Evolutionary conservation across 1,140 invertebrate genomes (phyloP).

Genomic region (Sminthurides bifidus): DNA sequence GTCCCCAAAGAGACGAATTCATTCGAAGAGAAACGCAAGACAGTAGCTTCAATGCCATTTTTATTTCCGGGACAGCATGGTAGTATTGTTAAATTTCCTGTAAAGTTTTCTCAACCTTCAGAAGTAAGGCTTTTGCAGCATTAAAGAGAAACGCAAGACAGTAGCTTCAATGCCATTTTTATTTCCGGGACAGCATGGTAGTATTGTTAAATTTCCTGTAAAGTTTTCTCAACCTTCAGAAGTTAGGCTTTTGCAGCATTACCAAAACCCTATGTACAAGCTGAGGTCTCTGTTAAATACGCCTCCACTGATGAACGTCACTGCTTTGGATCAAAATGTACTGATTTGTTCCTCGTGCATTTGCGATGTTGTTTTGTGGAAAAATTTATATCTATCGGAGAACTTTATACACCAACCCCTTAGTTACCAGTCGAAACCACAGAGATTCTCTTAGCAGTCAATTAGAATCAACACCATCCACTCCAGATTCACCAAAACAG

Average conservation of each 20-base stretch:
- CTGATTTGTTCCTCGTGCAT: slow-evolving; percentile 16
- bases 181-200: neutral
- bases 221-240: neutral
- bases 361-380: slow-evolving; percentile 24
- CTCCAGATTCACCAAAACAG: neutral
- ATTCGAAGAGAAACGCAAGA: slow-evolving; percentile 10
- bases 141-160: neutral
- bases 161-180: neutral
- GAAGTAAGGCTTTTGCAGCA: no score
- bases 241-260: neutral
- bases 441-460: neutral
- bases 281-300: slow-evolving; percentile 17
- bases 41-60: neutral
- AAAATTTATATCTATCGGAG: slow-evolving; percentile 15
- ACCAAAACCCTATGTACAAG: slow-evolving; percentile 24
- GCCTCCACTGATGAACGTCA: neutral
- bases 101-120: neutral
- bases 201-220: neutral
- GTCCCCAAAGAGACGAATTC: no score
- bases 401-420: neutral
- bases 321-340: neutral
- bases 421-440: neutral
- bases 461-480: neutral
- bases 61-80: neutral
- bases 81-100: neutral